Evolutionary conservation across 2,113 vertebrate genomes (phyloP), one percentile per base, ranked within the genome.

Genomic region (Bos indicus): DNA sequence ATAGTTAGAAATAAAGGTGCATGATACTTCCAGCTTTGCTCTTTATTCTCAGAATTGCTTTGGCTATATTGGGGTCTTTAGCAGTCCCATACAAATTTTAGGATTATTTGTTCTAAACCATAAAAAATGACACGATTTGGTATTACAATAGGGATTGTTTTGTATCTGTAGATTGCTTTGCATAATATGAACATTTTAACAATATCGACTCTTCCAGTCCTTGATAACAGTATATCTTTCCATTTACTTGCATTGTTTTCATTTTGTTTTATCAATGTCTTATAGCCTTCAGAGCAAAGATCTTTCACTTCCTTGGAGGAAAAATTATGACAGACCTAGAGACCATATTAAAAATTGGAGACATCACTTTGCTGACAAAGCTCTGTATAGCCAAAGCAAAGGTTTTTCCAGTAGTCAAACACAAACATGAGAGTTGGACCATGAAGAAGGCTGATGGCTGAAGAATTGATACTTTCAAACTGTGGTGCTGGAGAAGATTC

Each of bases 401-500:
- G 5, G n/a, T 13, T 40, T 74, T 25, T 40, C 19, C 67, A 74
- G 36, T 40, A 74, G 21, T 74, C 36, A 74, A 74, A 74, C 67
- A 74, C 36, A 40, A 74, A 25, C 5, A 3, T 40, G n/a, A 74
- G 21, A 40, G n/a, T 40, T 74, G 67, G 67, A 74, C 36, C 36
- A 13, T 74, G 13, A 74, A 23, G 67, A 40, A 40, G 36, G 2
- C 19, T 25, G 10, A 40, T 5, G 0, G 1, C 36, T 2, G 3
- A 74, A 74, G 21, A 74, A 40, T 74, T 0, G 5, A 74, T 40
- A 40, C n/a, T 74, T 74, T 40, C 67, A 23, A 40, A 23, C 19
- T 74, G n/a, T 71, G 19, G n/a, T 74, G 67, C 67, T 40, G 2
- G 21, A 74, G 36, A 74, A 74, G 36, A 74, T 40, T 74, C 67